Evolutionary conservation across 2,888 invertebrate species (phyloP), one percentile per base, ranked within the genome.

Genomic region (Aleiodes leptofemur): DNA sequence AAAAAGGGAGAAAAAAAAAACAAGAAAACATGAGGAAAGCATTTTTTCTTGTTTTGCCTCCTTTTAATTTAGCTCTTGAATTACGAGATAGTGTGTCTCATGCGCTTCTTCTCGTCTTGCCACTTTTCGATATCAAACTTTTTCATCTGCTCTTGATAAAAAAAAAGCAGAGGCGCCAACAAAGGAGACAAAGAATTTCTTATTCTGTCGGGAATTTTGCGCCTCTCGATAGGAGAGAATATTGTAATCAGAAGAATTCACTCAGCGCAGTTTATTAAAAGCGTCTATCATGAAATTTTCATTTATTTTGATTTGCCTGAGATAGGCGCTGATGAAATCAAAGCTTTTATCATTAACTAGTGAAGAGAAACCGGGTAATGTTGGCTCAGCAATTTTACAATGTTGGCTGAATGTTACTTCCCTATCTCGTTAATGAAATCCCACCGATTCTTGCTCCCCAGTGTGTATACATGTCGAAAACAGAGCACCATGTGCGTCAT

Each of bases 61-160:
- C 23, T 79, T 77, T 83, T 80, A 81, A 68, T 68, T 68, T 31
- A 51, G 5, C 79, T 80, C 79, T 82, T 79, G 82, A 83, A 82
- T 84, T 80, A 82, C 81, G 82, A 78, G 50, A 43, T 53, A 61
- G 38, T 48, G 73, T 61, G 51, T 71, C 64, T 68, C 16, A 31
- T 13, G 31, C 69, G n/a, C 61, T 70, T 64, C 64, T 29, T 74
- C 69, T 14, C 59, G 31, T 69, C 59, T 55, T 69, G 38, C 53
- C 61, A 55, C 69, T 69, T 34, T 38, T 74, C 38, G 55, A 72
- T 75, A 77, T 75, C 69, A 72, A 75, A 74, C 72, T 71, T 72
- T 74, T 29, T 61, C 43, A 43, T 43, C 69, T 11, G 13, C 13
- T 68, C 43, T 34, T 14, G 14, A 69, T 59, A 69, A 69, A 13